Conservation (phyloP, 2,113 vertebrate genomes). For the Nicator chloris region DNA sequence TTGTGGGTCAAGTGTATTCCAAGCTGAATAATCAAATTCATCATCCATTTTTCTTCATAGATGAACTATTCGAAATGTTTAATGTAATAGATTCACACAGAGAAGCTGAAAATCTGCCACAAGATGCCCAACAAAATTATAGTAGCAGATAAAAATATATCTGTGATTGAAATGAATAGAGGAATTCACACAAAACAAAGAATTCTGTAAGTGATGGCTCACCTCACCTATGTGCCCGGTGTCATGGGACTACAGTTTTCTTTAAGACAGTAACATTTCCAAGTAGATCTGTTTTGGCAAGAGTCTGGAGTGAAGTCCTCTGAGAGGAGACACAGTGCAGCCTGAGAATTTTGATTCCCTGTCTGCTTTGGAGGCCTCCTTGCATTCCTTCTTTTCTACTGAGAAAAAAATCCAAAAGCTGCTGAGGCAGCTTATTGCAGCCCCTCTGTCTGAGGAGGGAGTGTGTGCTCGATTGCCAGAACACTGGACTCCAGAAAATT, state of each 20-base stretch:
- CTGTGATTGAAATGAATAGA: neutral
- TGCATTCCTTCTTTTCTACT: neutral
- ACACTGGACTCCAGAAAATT: neutral
- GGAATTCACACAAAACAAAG: neutral
- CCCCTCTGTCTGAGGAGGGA: neutral
- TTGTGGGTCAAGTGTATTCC: neutral
- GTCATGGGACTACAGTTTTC: neutral
- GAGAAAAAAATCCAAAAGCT: neutral
- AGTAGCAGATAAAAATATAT: neutral
- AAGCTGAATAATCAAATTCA: neutral
- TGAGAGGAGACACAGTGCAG: neutral
- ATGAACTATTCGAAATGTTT: neutral
- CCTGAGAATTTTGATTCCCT: neutral
- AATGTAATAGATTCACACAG: neutral
- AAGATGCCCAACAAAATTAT: neutral
- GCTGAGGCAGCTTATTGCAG: constrained; percentile 9
- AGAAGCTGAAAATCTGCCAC: neutral
- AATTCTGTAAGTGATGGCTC: neutral
- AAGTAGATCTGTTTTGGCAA: neutral
- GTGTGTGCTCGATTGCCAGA: neutral
- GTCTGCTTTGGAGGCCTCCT: neutral
- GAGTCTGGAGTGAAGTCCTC: neutral
- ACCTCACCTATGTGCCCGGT: neutral
- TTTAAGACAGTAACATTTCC: neutral
- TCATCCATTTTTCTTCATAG: neutral